These are phyloP conservation scores for Platysternon megacephalum DNA, from an alignment of 2,113 vertebrate species.

Conservation along the genomic window DNA sequence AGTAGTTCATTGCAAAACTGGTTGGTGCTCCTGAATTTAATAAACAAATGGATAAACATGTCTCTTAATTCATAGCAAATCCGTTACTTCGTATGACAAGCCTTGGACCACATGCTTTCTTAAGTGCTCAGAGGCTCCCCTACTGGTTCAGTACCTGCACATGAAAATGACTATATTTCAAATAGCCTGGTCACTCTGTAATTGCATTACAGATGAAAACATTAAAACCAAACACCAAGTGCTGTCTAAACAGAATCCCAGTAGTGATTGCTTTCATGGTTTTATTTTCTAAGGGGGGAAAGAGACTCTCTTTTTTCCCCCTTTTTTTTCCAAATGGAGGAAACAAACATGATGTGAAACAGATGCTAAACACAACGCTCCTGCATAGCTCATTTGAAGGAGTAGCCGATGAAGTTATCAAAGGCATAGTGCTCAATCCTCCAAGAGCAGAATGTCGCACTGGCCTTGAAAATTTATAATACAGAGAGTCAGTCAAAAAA, in stretches of 20 bases:
- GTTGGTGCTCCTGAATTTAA: slow-evolving; percentile 49
- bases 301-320: not conserved
- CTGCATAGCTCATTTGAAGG: not conserved
- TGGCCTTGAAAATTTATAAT: not conserved
- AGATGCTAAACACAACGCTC: not conserved
- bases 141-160: rapidly evolving
- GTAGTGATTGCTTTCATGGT: not conserved
- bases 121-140: not conserved
- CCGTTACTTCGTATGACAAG: slow-evolving; percentile 20
- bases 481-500: not conserved
- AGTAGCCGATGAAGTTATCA: not conserved
- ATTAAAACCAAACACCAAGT: not conserved
- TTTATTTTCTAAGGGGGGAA: not conserved
- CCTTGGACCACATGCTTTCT: not conserved
- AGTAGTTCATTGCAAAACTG: slow-evolving; percentile 31
- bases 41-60: slow-evolving; percentile 60
- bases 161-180: not conserved
- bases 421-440: not conserved
- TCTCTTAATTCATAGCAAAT: slow-evolving; percentile 2
- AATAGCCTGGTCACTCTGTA: not conserved
- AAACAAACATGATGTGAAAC: not conserved
- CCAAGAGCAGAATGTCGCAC: not conserved
- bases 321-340: not conserved
- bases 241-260: rapidly evolving
- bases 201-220: not conserved